Evolutionary conservation across 2,888 invertebrate species (phyloP).

Genomic region (Pyrochroa serraticornis): DNA sequence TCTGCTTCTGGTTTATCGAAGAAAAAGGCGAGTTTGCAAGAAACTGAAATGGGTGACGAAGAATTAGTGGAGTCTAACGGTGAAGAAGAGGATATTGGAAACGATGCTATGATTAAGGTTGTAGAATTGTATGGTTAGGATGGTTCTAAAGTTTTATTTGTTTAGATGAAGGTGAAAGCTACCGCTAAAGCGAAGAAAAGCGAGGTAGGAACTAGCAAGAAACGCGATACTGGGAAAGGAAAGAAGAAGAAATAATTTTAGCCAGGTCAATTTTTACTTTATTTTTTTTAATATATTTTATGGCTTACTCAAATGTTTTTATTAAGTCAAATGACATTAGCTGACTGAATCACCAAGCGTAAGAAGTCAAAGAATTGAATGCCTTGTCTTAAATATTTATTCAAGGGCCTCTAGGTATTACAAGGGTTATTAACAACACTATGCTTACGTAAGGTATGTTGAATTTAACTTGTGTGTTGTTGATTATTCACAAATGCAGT

Average conservation of each 20-base stretch:
- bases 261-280: neutral
- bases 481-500: too few relatives aligned
- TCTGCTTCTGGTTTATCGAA: conserved; percentile 66
- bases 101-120: conserved; percentile 81
- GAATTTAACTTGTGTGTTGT: too few relatives aligned
- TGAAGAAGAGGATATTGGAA: conserved; percentile 65
- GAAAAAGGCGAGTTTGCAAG: conserved; percentile 58
- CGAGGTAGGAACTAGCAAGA: neutral
- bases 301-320: too few relatives aligned
- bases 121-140: conserved; percentile 9
- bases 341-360: too few relatives aligned
- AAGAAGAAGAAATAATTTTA: conserved; percentile 14
- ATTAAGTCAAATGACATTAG: too few relatives aligned
- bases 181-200: neutral
- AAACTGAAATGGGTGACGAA: conserved; percentile 53
- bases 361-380: too few relatives aligned
- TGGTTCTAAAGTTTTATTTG: conserved; percentile 31
- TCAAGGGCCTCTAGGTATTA: too few relatives aligned
- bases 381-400: too few relatives aligned
- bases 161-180: conserved; percentile 18
- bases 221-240: conserved; percentile 7
- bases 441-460: too few relatives aligned
- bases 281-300: neutral
- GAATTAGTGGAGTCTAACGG: conserved; percentile 56
- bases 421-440: too few relatives aligned